A percentile compares a stretch with the other conserved stretches of the same genome.
phyloP scores from a whole-genome alignment of 2,888 invertebrate species.

The Xylocampa areola region DNA sequence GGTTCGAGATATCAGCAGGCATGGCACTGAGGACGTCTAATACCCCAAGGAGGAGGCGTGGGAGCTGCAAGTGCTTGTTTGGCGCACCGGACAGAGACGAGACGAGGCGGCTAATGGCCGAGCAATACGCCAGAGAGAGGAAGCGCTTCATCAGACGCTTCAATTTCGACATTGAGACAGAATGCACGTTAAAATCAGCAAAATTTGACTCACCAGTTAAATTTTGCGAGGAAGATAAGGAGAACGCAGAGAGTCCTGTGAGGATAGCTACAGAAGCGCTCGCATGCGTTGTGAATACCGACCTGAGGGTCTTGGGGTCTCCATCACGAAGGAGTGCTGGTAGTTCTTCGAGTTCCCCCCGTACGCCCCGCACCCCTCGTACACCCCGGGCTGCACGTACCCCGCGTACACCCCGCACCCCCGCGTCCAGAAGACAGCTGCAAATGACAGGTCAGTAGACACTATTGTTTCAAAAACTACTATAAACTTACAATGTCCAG shows the following conservation, averaged over 20 bases:
- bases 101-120: constrained; percentile 89
- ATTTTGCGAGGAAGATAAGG: constrained; percentile 82
- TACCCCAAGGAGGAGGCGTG: constrained; percentile 80
- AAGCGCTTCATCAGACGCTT: constrained; percentile 90
- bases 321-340: constrained; percentile 77
- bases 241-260: constrained; percentile 76
- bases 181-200: constrained; percentile 78
- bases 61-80: constrained; percentile 90
- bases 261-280: constrained; percentile 80
- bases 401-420: constrained; percentile 84
- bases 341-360: constrained; percentile 79
- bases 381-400: constrained; percentile 85
- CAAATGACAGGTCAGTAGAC: constrained; percentile 87
- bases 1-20: constrained; percentile 78
- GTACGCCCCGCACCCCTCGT: constrained; percentile 79
- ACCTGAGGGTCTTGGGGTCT: constrained; percentile 79
- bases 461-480: constrained; percentile 38
- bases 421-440: constrained; percentile 86
- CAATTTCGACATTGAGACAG: constrained; percentile 90
- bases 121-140: constrained; percentile 89
- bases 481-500: constrained; percentile 25
- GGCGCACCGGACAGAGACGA: constrained; percentile 90
- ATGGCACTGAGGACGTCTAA: constrained; percentile 81
- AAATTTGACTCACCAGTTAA: constrained; percentile 85
- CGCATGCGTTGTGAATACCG: constrained; percentile 83